Percentiles rank a stretch among this genome's conserved stretches.
Conservation (phyloP, 1,140 invertebrate species). For the Drosophila tropicalis region DNA sequence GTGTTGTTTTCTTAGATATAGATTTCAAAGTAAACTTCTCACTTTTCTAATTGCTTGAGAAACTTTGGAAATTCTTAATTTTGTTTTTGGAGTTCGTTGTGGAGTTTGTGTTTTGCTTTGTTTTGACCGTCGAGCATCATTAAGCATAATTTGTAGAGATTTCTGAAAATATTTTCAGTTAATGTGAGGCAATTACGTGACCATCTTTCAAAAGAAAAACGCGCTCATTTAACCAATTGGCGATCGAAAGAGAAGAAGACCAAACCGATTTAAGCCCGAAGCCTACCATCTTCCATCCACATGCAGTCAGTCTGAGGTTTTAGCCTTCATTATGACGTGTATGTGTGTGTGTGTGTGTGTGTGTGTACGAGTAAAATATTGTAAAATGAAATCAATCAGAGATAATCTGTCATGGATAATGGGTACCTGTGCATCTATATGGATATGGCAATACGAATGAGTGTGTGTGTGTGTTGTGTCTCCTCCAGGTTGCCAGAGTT, state of each 20-base stretch:
- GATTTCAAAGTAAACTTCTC: constrained; percentile 28
- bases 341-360: constrained; percentile 36
- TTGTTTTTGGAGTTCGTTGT: neutral
- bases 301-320: constrained; percentile 36
- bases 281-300: constrained; percentile 41
- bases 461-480: constrained; percentile 14
- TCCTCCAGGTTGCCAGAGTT: constrained; percentile 16
- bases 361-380: constrained; percentile 28
- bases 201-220: constrained; percentile 55
- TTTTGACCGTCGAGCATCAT: constrained; percentile 55
- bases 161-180: constrained; percentile 69
- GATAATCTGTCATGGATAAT: constrained; percentile 80
- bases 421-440: constrained; percentile 51
- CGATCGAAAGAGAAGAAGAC: constrained; percentile 59
- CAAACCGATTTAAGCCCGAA: constrained; percentile 61
- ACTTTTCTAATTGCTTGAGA: constrained; percentile 32
- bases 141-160: constrained; percentile 78
- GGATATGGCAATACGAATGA: constrained; percentile 13
- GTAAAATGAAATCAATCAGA: constrained; percentile 79
- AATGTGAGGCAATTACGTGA: constrained; percentile 74
- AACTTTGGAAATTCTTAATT: constrained; percentile 39
- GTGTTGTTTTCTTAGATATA: constrained; percentile 22
- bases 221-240: constrained; percentile 69
- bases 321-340: constrained; percentile 63
- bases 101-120: constrained; percentile 6